Evolutionary conservation across 2,888 invertebrate genomes (phyloP).

Genomic region (Lasioglossum leucozonium): DNA sequence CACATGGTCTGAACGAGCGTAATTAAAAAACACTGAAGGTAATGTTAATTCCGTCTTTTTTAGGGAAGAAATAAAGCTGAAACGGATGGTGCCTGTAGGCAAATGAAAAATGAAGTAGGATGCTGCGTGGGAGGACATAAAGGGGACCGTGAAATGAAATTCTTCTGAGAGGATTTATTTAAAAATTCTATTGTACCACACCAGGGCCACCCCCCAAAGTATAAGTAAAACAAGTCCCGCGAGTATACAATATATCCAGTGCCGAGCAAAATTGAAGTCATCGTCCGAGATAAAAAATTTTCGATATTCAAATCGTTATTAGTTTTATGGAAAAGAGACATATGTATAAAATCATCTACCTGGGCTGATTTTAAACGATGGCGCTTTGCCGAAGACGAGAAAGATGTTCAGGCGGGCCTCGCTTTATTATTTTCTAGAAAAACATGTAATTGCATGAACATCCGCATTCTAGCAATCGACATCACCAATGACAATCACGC

Average conservation of each 20-base stretch:
- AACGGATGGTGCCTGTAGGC: background rate
- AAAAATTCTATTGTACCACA: background rate
- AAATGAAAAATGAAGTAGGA: background rate
- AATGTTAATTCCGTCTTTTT: background rate
- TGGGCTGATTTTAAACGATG: background rate
- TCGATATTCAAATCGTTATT: background rate
- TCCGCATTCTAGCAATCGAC: slow-evolving; percentile 10
- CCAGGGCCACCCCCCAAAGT: background rate
- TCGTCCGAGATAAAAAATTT: background rate
- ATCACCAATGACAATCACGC: slow-evolving; percentile 43
- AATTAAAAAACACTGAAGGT: background rate
- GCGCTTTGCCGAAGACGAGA: background rate
- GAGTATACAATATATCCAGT: background rate
- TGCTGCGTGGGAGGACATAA: background rate
- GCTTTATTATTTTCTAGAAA: background rate
- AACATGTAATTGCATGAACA: background rate
- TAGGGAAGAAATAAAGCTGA: background rate
- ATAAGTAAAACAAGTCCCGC: background rate
- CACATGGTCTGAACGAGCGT: background rate
- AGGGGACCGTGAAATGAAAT: slow-evolving; percentile 3
- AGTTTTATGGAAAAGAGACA: background rate
- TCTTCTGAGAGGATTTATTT: background rate
- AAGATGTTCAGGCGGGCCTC: background rate
- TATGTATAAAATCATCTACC: background rate
- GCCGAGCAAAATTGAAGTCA: background rate